phyloP scores from a whole-genome alignment of 1,140 invertebrate genomes.

The Protaetia brevitarsis region DNA sequence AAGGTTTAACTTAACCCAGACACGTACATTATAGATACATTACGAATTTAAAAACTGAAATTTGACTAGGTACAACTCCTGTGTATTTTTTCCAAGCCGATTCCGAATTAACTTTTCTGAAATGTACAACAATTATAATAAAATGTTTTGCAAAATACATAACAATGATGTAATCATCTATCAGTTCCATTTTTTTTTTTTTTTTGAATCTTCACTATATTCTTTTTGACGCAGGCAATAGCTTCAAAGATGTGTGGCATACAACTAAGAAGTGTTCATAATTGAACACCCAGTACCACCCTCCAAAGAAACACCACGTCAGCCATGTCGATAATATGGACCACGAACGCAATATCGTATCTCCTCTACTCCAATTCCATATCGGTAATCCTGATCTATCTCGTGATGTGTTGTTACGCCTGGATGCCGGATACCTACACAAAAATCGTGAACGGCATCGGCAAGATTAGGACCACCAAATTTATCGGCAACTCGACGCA shows the following conservation, averaged over 20 bases:
- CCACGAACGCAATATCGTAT: background rate
- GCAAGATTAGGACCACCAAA: conserved; percentile 40
- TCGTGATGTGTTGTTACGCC: background rate
- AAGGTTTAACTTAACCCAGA: too few species aligned
- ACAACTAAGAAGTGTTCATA: background rate
- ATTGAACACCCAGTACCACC: background rate
- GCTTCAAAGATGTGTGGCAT: background rate
- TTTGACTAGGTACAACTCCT: too few species aligned
- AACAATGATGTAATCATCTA: too few species aligned
- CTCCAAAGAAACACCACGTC: too few species aligned
- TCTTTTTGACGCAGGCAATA: background rate
- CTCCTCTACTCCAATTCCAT: background rate
- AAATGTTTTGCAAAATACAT: too few species aligned
- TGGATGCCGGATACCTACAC: conserved; percentile 46
- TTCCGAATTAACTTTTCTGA: too few species aligned
- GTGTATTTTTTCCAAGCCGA: too few species aligned
- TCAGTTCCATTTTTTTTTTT: too few species aligned
- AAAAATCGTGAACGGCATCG: conserved; percentile 42
- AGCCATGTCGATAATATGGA: conserved; percentile 17
- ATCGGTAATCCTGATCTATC: background rate
- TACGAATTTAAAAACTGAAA: too few species aligned
- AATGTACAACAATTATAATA: too few species aligned
- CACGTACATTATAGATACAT: too few species aligned
- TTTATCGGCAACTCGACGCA: conserved; percentile 41
- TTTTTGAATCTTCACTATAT: too few species aligned